Conservation (phyloP, 2,888 invertebrate species). For the Orthosia gothica region DNA sequence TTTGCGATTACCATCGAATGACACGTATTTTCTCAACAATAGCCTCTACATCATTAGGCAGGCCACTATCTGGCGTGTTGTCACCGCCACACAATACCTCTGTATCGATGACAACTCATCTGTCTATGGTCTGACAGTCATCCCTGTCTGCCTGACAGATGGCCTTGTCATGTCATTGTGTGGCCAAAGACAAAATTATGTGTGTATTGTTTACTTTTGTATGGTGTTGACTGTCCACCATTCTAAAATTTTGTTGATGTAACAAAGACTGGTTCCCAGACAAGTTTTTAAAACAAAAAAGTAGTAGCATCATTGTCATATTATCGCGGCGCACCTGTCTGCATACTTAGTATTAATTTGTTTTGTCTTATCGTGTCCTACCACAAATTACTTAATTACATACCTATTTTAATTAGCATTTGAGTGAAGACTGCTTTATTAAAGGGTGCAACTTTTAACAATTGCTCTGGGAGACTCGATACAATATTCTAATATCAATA, state of each 20-base stretch:
- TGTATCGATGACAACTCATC: constrained; percentile 38
- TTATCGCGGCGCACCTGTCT: too few species aligned
- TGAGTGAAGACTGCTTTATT: not conserved
- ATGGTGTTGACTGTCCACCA: too few species aligned
- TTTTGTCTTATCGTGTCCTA: not conserved
- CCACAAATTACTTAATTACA: not conserved
- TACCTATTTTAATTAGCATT: not conserved
- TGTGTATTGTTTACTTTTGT: too few species aligned
- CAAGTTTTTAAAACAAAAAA: too few species aligned
- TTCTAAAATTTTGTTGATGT: too few species aligned
- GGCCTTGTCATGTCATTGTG: constrained; percentile 5
- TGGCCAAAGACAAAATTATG: not conserved
- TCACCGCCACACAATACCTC: constrained; percentile 26
- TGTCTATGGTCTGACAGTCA: constrained; percentile 49
- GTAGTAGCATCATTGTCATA: too few species aligned
- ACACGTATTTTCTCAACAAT: constrained; percentile 33
- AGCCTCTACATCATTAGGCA: constrained; percentile 29
- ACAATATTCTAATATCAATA: constrained; percentile 25
- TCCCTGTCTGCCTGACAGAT: constrained; percentile 10
- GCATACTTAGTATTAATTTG: not conserved
- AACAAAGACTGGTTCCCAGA: too few species aligned
- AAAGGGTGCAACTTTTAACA: not conserved
- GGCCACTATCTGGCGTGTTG: constrained; percentile 2
- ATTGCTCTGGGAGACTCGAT: not conserved
- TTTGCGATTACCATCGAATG: not conserved